These are phyloP conservation scores for Toxotes lorentzi DNA, from an alignment of 2,797 vertebrate genomes.

Conservation along the genomic window DNA sequence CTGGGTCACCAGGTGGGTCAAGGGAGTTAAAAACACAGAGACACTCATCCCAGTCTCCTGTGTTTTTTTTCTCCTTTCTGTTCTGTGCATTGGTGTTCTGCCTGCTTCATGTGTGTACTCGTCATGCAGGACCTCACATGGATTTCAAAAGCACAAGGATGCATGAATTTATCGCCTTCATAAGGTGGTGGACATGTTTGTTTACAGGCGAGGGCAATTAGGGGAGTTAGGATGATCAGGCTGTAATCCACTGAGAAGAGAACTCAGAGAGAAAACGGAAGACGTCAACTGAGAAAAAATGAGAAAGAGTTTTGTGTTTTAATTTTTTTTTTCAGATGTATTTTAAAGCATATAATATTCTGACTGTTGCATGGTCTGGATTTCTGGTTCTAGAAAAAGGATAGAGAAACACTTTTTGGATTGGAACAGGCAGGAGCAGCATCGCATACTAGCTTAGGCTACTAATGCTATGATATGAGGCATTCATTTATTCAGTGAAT, in stretches of 20 bases:
- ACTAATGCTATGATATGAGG: slow-evolving; percentile 9
- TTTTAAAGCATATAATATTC: no score
- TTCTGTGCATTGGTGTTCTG: slow-evolving; percentile 6
- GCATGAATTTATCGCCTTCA: not conserved
- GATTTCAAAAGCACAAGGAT: slow-evolving; percentile 14
- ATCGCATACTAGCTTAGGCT: not conserved
- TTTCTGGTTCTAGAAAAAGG: not conserved
- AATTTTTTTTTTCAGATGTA: not conserved
- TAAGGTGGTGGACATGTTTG: slow-evolving; percentile 20
- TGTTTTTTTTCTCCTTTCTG: slow-evolving; percentile 3
- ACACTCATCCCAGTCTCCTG: slow-evolving; percentile 15
- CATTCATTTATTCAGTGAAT: not conserved
- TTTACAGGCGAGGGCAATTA: not conserved
- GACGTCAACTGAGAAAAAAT: not conserved
- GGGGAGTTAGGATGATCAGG: slow-evolving; percentile 2
- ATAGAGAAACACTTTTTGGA: not conserved
- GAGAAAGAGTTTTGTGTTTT: not conserved
- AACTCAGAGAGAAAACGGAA: not conserved
- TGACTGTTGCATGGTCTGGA: not conserved
- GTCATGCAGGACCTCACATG: slow-evolving; percentile 13
- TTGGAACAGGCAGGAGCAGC: not conserved
- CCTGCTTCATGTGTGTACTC: slow-evolving; percentile 18
- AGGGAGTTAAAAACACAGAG: slow-evolving; percentile 15
- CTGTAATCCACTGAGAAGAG: slow-evolving; percentile 21
- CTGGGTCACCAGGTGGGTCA: slow-evolving; percentile 74